Conservation (phyloP, 2,888 invertebrate species). For the Agonopterix heracliana region DNA sequence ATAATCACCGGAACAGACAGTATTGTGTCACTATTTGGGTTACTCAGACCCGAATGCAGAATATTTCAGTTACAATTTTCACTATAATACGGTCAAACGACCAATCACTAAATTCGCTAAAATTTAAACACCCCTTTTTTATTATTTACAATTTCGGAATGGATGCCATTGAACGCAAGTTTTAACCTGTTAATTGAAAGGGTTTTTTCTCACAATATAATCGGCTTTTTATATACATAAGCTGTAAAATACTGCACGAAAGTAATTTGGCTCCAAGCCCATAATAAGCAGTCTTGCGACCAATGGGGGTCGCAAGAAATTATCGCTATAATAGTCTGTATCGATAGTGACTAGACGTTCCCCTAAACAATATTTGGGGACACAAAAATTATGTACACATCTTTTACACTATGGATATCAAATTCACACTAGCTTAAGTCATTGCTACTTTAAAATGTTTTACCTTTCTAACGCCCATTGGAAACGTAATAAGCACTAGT, state of each 20-base stretch:
- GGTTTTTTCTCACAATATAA: too few relatives aligned
- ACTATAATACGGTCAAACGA: slow-evolving; percentile 42
- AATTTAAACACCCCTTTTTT: slow-evolving; percentile 28
- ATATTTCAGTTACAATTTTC: slow-evolving; percentile 46
- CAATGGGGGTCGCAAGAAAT: slow-evolving; percentile 20
- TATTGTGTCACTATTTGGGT: slow-evolving; percentile 17
- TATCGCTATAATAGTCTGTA: slow-evolving; percentile 29
- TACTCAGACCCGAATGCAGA: slow-evolving; percentile 29
- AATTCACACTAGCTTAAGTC: slow-evolving; percentile 60
- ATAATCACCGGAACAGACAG: too few relatives aligned
- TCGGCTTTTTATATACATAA: slow-evolving; percentile 44
- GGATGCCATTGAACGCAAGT: slow-evolving; percentile 16
- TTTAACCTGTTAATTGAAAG: background rate
- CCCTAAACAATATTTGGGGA: slow-evolving; percentile 39
- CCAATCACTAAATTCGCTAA: slow-evolving; percentile 52
- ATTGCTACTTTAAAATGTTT: slow-evolving; percentile 29
- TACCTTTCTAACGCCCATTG: slow-evolving; percentile 28
- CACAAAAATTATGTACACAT: slow-evolving; percentile 51
- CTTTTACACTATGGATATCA: slow-evolving; percentile 52
- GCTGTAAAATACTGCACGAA: slow-evolving; percentile 50
- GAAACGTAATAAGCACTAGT: slow-evolving; percentile 34
- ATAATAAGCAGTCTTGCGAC: slow-evolving; percentile 15
- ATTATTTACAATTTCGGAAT: slow-evolving; percentile 45
- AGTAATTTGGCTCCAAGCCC: slow-evolving; percentile 38
- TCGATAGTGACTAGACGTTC: slow-evolving; percentile 64